A percentile compares a stretch with the other conserved stretches of the same genome.
Evolutionary conservation across 2,888 invertebrate species (phyloP).

Genomic region (Acronicta alni): DNA sequence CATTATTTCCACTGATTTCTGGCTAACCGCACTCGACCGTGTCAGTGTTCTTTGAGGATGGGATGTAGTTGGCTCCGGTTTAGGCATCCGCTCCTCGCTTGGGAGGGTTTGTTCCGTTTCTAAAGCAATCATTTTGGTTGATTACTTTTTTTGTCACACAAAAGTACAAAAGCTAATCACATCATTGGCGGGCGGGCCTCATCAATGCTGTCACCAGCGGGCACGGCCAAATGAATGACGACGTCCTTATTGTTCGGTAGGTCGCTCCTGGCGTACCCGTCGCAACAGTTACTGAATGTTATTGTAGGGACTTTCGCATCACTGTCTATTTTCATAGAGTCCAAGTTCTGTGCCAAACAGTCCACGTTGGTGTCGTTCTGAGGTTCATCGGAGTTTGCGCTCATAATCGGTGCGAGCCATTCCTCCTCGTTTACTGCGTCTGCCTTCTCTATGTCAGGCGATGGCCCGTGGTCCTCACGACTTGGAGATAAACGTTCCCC

Average conservation of each 20-base stretch:
- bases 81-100: conserved; percentile 77
- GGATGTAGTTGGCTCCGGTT: conserved; percentile 78
- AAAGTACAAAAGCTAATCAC: conserved; percentile 68
- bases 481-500: conserved; percentile 77
- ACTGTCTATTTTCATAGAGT: conserved; percentile 76
- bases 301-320: conserved; percentile 83
- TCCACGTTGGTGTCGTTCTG: conserved; percentile 73
- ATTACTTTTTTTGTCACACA: conserved; percentile 49
- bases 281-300: conserved; percentile 87
- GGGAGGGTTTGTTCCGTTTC: conserved; percentile 81
- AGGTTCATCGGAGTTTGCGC: conserved; percentile 76
- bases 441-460: conserved; percentile 72
- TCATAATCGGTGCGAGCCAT: conserved; percentile 86
- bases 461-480: conserved; percentile 71
- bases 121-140: conserved; percentile 81
- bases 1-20: conserved; percentile 89
- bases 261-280: conserved; percentile 71
- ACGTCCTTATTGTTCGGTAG: conserved; percentile 76
- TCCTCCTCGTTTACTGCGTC: conserved; percentile 80
- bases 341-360: conserved; percentile 75
- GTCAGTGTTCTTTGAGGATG: conserved; percentile 86
- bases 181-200: conserved; percentile 86
- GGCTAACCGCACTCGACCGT: conserved; percentile 90
- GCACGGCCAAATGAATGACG: conserved; percentile 82
- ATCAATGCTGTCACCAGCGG: conserved; percentile 78